These are phyloP conservation scores for Nephrotoma guestfalica DNA, from an alignment of 2,888 invertebrate species.

Conservation along the genomic window DNA sequence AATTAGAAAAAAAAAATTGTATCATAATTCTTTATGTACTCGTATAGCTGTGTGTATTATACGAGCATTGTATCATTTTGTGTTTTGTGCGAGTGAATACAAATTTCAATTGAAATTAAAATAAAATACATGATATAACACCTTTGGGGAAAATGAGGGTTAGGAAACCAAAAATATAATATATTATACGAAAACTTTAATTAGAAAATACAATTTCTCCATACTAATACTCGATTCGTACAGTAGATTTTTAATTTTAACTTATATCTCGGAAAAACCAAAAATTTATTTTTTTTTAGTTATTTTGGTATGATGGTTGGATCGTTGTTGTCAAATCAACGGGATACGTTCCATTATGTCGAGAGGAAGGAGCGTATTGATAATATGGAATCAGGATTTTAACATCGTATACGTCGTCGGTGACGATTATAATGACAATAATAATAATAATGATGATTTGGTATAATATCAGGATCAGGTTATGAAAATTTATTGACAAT, in stretches of 20 bases:
- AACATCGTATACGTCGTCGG: not conserved
- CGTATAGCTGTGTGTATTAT: not conserved
- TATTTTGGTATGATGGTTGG: not conserved
- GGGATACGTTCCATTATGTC: not conserved
- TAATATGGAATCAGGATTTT: not conserved
- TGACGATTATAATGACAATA: not conserved
- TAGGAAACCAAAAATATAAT: not conserved
- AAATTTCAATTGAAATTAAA: not conserved
- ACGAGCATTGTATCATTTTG: not conserved
- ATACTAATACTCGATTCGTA: not conserved
- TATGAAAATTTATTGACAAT: not conserved
- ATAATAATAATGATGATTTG: not conserved
- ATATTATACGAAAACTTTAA: not conserved
- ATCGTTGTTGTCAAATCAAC: not conserved
- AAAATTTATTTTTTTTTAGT: not conserved
- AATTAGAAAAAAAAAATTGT: not conserved
- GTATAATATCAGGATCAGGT: not conserved
- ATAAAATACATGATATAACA: not conserved
- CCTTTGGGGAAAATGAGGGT: not conserved
- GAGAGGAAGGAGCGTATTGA: too few relatives aligned
- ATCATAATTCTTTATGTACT: not conserved
- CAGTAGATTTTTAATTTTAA: not conserved
- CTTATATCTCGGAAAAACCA: not conserved
- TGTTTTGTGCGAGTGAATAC: not conserved
- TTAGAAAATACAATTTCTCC: not conserved